Percentiles rank a stretch among this genome's conserved stretches.
Evolutionary conservation across 2,113 vertebrate species (phyloP).

Genomic region (Aythya baeri): DNA sequence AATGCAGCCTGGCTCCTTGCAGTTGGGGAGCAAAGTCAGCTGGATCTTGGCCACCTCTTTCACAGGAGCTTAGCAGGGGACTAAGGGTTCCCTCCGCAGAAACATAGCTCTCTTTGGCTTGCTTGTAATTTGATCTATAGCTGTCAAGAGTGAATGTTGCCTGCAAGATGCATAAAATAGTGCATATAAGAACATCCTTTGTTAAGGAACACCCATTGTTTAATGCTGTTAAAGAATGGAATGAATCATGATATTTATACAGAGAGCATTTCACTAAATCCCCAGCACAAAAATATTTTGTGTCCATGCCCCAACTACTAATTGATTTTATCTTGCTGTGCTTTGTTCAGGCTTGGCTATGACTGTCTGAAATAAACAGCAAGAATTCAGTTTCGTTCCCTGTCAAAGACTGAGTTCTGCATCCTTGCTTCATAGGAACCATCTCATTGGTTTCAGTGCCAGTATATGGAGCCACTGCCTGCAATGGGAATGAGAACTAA

Average conservation of each 20-base stretch:
- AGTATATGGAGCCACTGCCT: neutral
- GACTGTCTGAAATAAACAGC: neutral
- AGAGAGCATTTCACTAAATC: neutral
- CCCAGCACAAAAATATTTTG: neutral
- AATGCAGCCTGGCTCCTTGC: constrained; percentile 20
- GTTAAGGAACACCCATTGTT: constrained; percentile 39
- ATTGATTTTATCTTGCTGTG: constrained; percentile 6
- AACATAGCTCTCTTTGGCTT: constrained; percentile 16
- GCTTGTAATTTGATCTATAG: constrained; percentile 34
- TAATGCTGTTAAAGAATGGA: neutral
- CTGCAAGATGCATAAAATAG: neutral
- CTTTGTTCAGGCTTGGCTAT: neutral
- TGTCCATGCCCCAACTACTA: neutral
- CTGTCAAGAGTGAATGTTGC: neutral
- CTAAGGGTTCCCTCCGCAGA: constrained; percentile 26
- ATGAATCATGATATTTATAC: neutral
- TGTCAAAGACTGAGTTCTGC: neutral
- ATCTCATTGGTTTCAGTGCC: neutral
- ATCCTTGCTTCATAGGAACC: neutral
- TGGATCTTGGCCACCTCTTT: constrained; percentile 49
- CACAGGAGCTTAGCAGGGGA: neutral
- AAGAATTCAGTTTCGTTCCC: neutral
- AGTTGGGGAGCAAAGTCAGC: constrained; percentile 26
- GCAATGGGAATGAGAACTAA: neutral
- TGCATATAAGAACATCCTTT: neutral